A percentile compares a stretch with the other conserved stretches of the same genome.
phyloP scores from a whole-genome alignment of 2,888 invertebrate species.

The Willowsia nigromaculata region DNA sequence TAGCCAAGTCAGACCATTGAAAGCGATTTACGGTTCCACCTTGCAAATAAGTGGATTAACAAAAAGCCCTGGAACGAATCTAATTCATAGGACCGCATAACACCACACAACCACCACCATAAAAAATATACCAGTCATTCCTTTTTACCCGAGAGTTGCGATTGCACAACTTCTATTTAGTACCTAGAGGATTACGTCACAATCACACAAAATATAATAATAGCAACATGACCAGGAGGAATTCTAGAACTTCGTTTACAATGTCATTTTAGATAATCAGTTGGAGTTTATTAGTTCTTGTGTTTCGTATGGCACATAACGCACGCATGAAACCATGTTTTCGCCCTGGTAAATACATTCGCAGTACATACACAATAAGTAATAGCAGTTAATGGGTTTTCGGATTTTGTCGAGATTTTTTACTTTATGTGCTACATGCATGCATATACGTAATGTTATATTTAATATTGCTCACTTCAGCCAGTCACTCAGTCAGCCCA shows the following conservation, averaged over 20 bases:
- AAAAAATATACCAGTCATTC: too few species aligned
- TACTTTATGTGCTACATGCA: background rate
- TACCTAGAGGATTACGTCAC: background rate
- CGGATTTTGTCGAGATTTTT: slow-evolving; percentile 32
- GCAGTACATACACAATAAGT: background rate
- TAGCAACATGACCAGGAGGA: slow-evolving; percentile 33
- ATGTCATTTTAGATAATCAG: slow-evolving; percentile 51
- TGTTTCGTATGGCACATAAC: background rate
- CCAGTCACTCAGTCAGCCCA: background rate
- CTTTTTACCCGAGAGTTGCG: too few species aligned
- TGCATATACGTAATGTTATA: background rate
- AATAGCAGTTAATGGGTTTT: slow-evolving; percentile 34
- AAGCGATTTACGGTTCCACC: slow-evolving; percentile 58
- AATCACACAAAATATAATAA: slow-evolving; percentile 24
- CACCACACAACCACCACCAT: background rate
- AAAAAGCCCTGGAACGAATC: slow-evolving; percentile 1
- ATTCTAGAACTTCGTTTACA: slow-evolving; percentile 38
- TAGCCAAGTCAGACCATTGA: slow-evolving; percentile 13
- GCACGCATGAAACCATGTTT: background rate
- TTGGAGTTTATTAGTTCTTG: slow-evolving; percentile 6
- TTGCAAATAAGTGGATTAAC: slow-evolving; percentile 61
- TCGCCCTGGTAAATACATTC: background rate
- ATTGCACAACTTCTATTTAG: too few species aligned
- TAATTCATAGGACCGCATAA: background rate
- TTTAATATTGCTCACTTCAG: background rate